A percentile compares a stretch with the other conserved stretches of the same genome.
Evolutionary conservation across 2,797 vertebrate species (phyloP).

Genomic region (Poeciliopsis gracilis): DNA sequence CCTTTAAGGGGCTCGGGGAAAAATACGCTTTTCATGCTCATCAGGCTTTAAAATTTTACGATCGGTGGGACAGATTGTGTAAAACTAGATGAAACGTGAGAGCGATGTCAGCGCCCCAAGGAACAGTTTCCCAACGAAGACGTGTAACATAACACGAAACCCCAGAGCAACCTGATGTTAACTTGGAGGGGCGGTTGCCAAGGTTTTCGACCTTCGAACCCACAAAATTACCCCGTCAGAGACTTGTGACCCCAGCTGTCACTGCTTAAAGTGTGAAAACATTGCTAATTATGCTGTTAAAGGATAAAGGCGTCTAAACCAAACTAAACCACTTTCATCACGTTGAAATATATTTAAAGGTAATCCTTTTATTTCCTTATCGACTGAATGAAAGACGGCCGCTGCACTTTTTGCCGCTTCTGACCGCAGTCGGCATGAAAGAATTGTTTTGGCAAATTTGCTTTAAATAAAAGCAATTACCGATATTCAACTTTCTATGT

Average conservation of each 20-base stretch:
- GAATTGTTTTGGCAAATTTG: not conserved
- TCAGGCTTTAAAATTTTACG: not conserved
- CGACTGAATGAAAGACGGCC: not conserved
- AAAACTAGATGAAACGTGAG: conserved; percentile 3
- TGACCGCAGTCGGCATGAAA: no score
- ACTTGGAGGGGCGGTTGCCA: not conserved
- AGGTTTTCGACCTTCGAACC: not conserved
- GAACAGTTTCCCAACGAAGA: not conserved
- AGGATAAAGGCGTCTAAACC: not conserved
- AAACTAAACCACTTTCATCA: not conserved
- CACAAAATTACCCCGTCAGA: not conserved
- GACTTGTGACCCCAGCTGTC: conserved; percentile 1
- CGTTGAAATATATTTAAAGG: not conserved
- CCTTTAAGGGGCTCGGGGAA: not conserved
- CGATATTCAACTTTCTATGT: not conserved
- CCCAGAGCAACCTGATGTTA: not conserved
- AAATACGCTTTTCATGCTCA: not conserved
- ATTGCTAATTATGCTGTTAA: not conserved
- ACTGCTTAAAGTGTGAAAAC: not conserved
- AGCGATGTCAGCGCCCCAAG: not conserved
- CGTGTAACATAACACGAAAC: not conserved
- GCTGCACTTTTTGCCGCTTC: not conserved
- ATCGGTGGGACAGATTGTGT: not conserved
- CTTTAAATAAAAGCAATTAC: not conserved
- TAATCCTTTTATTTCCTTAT: not conserved